A percentile compares a stretch with the other conserved stretches of the same genome.
phyloP scores from a whole-genome alignment of 2,797 vertebrate genomes.

The Cyclopterus lumpus region DNA sequence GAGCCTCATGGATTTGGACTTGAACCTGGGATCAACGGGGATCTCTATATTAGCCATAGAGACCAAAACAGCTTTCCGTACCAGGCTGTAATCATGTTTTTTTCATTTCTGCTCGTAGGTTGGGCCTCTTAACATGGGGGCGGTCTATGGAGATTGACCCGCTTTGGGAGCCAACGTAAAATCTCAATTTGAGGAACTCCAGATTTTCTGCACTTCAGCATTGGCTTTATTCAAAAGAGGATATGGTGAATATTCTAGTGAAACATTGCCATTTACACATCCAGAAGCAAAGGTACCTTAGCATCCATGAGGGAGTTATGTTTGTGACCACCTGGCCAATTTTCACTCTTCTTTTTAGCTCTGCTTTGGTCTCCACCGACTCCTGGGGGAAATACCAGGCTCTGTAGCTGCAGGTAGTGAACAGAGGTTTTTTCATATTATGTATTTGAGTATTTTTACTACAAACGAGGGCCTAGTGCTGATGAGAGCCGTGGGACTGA shows the following conservation, averaged over 20 bases:
- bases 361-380: too few species aligned
- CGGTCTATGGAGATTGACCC: too few species aligned
- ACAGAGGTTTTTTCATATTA: not conserved
- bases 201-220: not conserved
- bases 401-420: not conserved
- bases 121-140: not conserved
- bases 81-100: not conserved
- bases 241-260: not conserved
- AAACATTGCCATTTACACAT: not conserved
- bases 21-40: not conserved
- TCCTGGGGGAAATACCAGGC: too few species aligned
- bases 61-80: not conserved
- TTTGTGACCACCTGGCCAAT: not conserved
- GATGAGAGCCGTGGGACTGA: not conserved
- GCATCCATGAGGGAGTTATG: not conserved
- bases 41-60: too few species aligned
- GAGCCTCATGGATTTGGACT: constrained; percentile 15
- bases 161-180: not conserved
- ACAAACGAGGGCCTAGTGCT: not conserved
- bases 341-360: too few species aligned
- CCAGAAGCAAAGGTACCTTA: not conserved
- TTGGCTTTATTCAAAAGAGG: not conserved
- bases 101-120: not conserved
- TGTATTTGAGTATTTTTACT: not conserved
- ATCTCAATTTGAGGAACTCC: not conserved